Evolutionary conservation across 1,140 invertebrate species (phyloP), one percentile per base, ranked within the genome.

Genomic region (Drosophila tani): DNA sequence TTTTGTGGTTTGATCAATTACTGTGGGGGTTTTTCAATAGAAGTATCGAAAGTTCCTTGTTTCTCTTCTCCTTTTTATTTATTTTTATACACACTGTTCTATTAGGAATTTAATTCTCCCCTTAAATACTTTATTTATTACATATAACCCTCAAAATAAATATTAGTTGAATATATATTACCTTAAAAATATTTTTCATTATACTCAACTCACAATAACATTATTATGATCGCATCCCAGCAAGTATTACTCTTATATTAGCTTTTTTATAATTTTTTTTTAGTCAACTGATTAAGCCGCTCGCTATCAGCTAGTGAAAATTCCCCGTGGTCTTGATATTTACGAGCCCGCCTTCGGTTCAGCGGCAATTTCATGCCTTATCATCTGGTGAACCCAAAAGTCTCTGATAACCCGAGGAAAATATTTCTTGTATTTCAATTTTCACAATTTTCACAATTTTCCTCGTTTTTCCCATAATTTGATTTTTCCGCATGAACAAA

Each of bases 401-500:
- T 51, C 15, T 0, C 14, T 15, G 65, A 68, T 45, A 68, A 68
- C 64, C 64, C 58, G 5, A 3, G 40, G 12, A 24, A 38, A 27
- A n/a, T 46, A 38, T 67, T 24, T 56, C 35, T 56, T 29, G 38
- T n/a, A 29, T n/a, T 56, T 45, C 6, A 6, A 67, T 45, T 67
- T 21, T 40, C 8, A 3, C 14, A 43, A 43, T 43, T 65, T 65
- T 32, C 14, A 3, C 14, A 43, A 43, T 43, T 65, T 65, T 32
- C 14, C 8, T 24, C 3, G 24, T 35, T 41, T 51, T 55, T 19
- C 7, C 21, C 12, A 9, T 19, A 38, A 58, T 58, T 64, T 40
- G 24, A n/a, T 32, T 67, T 64, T 70, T 70, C 49, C 64, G 50
- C 67, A 2, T 46, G 64, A 68, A 70, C 64, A 70, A 56, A 7